phyloP scores from a whole-genome alignment of 2,888 invertebrate species.

The Amitus sp. region DNA sequence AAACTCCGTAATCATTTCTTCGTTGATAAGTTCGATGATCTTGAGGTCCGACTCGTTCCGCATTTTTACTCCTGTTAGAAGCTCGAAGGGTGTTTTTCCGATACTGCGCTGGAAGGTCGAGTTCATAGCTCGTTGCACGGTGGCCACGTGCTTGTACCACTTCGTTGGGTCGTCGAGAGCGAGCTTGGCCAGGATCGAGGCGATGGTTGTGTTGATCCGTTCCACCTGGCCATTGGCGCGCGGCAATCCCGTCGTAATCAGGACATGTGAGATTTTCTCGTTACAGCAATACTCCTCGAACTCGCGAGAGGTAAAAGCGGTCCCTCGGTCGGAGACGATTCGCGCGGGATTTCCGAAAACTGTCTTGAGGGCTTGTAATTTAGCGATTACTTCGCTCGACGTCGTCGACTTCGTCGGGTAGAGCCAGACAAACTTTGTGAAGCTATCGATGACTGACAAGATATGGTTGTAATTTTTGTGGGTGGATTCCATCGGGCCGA shows the following conservation, averaged over 20 bases:
- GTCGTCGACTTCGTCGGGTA: conserved; percentile 12
- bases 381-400: conserved; percentile 38
- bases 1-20: conserved; percentile 8
- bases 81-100: conserved; percentile 22
- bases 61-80: conserved; percentile 18
- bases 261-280: conserved; percentile 51
- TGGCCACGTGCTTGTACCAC: conserved; percentile 47
- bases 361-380: conserved; percentile 48
- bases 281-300: conserved; percentile 52
- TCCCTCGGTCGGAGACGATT: conserved; percentile 55
- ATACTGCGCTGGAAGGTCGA: conserved; percentile 46
- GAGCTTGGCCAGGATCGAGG: conserved; percentile 52
- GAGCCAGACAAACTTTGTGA: conserved; percentile 12
- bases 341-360: conserved; percentile 55
- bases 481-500: conserved; percentile 9
- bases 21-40: conserved; percentile 6
- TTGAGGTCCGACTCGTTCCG: conserved; percentile 8
- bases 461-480: conserved; percentile 7
- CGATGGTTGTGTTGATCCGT: conserved; percentile 47
- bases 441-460: conserved; percentile 7
- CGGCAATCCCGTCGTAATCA: conserved; percentile 51
- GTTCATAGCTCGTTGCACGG: conserved; percentile 46
- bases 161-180: conserved; percentile 45
- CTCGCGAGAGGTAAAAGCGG: conserved; percentile 28
- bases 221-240: conserved; percentile 58